These are phyloP conservation scores for Drosophila watanabei DNA, from an alignment of 1,140 invertebrate genomes.

Conservation along the genomic window DNA sequence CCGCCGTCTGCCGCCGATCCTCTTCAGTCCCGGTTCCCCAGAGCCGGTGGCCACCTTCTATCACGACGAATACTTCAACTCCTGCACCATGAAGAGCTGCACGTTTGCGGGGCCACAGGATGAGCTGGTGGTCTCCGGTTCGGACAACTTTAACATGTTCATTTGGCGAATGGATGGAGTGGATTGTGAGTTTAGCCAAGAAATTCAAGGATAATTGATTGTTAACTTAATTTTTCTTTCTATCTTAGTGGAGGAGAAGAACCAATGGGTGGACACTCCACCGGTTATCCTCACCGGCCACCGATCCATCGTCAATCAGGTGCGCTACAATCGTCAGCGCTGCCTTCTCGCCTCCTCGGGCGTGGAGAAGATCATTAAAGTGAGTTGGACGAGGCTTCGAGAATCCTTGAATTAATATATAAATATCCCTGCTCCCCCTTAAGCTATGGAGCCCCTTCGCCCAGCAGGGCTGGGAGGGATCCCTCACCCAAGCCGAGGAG, in stretches of 20 bases:
- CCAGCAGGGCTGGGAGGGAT: conserved; percentile 88
- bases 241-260: conserved; percentile 72
- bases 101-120: conserved; percentile 96
- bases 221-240: neutral
- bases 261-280: conserved; percentile 89
- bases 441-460: conserved; percentile 93
- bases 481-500: conserved; percentile 86
- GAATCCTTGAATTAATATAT: neutral
- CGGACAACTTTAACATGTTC: conserved; percentile 98
- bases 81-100: conserved; percentile 98
- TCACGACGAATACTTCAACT: conserved; percentile 96
- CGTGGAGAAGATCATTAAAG: conserved; percentile 98
- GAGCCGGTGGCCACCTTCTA: conserved; percentile 94
- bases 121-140: conserved; percentile 95
- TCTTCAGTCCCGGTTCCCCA: conserved; percentile 90
- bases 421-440: neutral
- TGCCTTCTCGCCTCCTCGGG: conserved; percentile 96
- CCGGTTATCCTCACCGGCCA: conserved; percentile 95
- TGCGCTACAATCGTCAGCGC: conserved; percentile 94
- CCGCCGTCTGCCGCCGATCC: conserved; percentile 92
- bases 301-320: conserved; percentile 98
- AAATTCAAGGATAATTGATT: neutral
- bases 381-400: conserved; percentile 39
- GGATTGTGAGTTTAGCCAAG: conserved; percentile 85
- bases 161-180: conserved; percentile 93